phyloP scores from a whole-genome alignment of 2,888 invertebrate species.

The Thyatira batis region DNA sequence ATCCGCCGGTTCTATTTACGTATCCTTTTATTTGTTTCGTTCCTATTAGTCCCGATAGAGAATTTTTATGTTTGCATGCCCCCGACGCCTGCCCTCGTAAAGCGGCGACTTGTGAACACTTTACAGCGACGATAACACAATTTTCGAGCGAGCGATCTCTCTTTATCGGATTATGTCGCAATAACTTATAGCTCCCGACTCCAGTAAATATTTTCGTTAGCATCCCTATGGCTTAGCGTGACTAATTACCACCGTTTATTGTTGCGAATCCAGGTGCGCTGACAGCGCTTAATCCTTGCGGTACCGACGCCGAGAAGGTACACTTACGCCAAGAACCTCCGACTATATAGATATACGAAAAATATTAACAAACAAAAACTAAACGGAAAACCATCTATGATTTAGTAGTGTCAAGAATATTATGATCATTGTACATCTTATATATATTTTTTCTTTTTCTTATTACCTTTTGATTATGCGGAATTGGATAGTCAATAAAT shows the following conservation, averaged over 20 bases:
- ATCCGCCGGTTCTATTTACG: slow-evolving; percentile 80
- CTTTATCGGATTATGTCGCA: slow-evolving; percentile 76
- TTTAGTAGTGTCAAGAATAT: too few relatives aligned
- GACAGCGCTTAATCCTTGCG: slow-evolving; percentile 59
- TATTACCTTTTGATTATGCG: too few relatives aligned
- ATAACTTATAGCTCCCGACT: slow-evolving; percentile 66
- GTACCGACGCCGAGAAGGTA: slow-evolving; percentile 21
- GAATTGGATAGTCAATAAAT: too few relatives aligned
- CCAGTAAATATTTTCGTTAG: slow-evolving; percentile 73
- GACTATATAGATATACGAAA: too few relatives aligned
- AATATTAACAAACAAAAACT: too few relatives aligned
- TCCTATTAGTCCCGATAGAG: slow-evolving; percentile 82
- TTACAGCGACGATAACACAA: slow-evolving; percentile 77
- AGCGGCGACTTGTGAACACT: slow-evolving; percentile 77
- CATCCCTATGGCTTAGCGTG: slow-evolving; percentile 57
- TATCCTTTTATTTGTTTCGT: slow-evolving; percentile 82
- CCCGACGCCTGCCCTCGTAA: slow-evolving; percentile 76
- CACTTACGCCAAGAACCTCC: slow-evolving; percentile 8
- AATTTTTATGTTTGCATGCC: slow-evolving; percentile 81
- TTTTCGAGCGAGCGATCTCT: slow-evolving; percentile 68
- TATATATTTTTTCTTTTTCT: too few relatives aligned
- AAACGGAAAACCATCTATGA: too few relatives aligned
- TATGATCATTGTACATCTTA: too few relatives aligned
- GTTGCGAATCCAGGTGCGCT: slow-evolving; percentile 64
- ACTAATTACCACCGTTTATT: slow-evolving; percentile 69